Base-by-base conservation (phyloP, 1,140 invertebrate species). In the Leptoteleia sp. region DNA sequence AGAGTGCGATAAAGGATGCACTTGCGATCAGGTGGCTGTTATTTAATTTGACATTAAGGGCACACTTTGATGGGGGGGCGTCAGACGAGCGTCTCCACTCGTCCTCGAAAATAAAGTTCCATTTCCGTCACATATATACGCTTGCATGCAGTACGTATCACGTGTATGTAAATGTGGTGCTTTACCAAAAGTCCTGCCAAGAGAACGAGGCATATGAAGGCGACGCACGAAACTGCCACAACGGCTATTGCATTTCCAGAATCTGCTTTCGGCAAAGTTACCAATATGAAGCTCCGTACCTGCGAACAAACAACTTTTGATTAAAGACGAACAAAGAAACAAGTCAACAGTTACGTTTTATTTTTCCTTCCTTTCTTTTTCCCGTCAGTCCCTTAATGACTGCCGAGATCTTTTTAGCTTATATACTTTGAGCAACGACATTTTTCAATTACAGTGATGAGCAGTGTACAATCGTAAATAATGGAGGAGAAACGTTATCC, bases 161-260 rank as follows among this genome's bases (percentile, higher is more conserved):
- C 40, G 54, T 50, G 73, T 75, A 80, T 77, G 72, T 77, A 80
- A 80, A 80, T 76, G 64, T 75, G 79, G 40, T 80, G 64, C 31
- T 90, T 92, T 90, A 93, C 92, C 89, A 94, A 85, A 42, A 94
- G 91, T 12, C 92, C 91, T 17, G 93, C 92, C 7, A 94, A 80
- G 6, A 94, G 83, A 25, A 94, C 82, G 9, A 94, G 85, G 73
- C 90, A 91, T 33, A 91, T 84, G 19, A 89, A 89, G 13, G 89
- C 91, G 12, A 91, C 85, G 40, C 89, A 89, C 5, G 91, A 91
- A 35, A 92, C 87, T 11, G 90, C 86, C 35, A 91, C 87, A 8
- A 91, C 91, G 5, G 89, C 90, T 77, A 91, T 89, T 9, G 90
- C 85, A 73, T 91, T 89, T 40, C 87, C 83, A 3, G 87, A 85